These are phyloP conservation scores for Rhagoletis zephyria DNA, from an alignment of 1,140 invertebrate species.

Conservation along the genomic window DNA sequence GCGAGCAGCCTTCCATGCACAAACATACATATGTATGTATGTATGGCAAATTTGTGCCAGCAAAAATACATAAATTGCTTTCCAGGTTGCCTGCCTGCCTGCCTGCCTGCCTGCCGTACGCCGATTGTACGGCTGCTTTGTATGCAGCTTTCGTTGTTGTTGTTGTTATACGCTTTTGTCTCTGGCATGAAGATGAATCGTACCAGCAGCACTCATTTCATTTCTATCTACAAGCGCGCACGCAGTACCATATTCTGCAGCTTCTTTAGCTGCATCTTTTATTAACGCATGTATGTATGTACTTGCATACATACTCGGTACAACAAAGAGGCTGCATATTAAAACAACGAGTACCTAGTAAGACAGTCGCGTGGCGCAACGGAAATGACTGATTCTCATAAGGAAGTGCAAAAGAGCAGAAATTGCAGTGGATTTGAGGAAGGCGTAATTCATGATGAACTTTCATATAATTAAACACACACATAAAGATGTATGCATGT, in stretches of 20 bases:
- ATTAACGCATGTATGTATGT: no score
- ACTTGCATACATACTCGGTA: no score
- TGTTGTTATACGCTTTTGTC: slow-evolving; percentile 54
- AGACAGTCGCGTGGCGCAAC: slow-evolving; percentile 44
- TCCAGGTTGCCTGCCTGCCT: not conserved
- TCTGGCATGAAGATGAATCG: slow-evolving; percentile 34
- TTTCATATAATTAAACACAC: slow-evolving; percentile 39
- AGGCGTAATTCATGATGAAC: slow-evolving; percentile 48
- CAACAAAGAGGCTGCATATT: slow-evolving; percentile 56
- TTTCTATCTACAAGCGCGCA: not conserved
- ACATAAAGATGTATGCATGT: slow-evolving; percentile 17
- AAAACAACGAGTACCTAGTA: slow-evolving; percentile 49
- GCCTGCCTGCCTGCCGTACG: no score
- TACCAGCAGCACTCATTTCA: slow-evolving; percentile 1
- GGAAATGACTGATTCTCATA: slow-evolving; percentile 49
- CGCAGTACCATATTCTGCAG: not conserved
- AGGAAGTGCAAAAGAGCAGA: slow-evolving; percentile 30
- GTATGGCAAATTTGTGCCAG: slow-evolving; percentile 4
- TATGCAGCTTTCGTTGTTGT: slow-evolving; percentile 55
- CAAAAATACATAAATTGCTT: not conserved
- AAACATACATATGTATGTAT: not conserved
- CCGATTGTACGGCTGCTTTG: not conserved
- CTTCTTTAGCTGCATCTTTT: slow-evolving; percentile 22
- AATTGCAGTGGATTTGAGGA: slow-evolving; percentile 48
- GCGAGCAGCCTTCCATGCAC: slow-evolving; percentile 4